Conservation (phyloP, 2,113 vertebrate species). For the Saimiri boliviensis region DNA sequence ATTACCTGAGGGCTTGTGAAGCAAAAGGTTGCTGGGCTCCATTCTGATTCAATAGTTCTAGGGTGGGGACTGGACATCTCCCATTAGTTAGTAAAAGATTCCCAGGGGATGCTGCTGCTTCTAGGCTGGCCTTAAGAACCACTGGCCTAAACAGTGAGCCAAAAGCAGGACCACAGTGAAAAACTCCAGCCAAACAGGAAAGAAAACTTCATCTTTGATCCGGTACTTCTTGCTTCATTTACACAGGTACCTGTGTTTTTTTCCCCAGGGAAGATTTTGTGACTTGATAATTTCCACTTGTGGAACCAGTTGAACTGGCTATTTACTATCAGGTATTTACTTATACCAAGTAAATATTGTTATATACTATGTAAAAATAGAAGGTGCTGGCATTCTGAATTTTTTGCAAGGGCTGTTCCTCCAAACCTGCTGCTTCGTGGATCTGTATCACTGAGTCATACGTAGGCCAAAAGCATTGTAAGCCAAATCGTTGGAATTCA, state of each 20-base stretch:
- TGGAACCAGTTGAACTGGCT: conserved; percentile 43
- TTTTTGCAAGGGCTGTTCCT: not conserved
- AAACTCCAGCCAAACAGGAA: not conserved
- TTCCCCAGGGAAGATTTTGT: not conserved
- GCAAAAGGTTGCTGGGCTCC: not conserved
- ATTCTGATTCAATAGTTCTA: not conserved
- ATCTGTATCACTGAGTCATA: not conserved
- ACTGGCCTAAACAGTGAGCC: not conserved
- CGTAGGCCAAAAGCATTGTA: not conserved
- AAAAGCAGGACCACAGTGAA: not conserved
- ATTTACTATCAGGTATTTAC: conserved; percentile 44
- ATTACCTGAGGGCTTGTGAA: not conserved
- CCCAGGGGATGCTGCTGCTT: not conserved
- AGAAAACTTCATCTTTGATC: not conserved
- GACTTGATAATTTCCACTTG: conserved; percentile 16
- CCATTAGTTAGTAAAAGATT: not conserved
- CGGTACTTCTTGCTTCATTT: not conserved
- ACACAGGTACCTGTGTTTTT: not conserved
- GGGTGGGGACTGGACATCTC: not conserved
- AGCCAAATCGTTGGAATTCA: not conserved
- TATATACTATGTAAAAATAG: not conserved
- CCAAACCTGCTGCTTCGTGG: not conserved
- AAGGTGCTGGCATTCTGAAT: not conserved
- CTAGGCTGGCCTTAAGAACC: not conserved
- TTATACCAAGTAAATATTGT: not conserved